These are phyloP conservation scores for Micromesistius poutassou DNA, from an alignment of 2,797 vertebrate species.

Conservation along the genomic window DNA sequence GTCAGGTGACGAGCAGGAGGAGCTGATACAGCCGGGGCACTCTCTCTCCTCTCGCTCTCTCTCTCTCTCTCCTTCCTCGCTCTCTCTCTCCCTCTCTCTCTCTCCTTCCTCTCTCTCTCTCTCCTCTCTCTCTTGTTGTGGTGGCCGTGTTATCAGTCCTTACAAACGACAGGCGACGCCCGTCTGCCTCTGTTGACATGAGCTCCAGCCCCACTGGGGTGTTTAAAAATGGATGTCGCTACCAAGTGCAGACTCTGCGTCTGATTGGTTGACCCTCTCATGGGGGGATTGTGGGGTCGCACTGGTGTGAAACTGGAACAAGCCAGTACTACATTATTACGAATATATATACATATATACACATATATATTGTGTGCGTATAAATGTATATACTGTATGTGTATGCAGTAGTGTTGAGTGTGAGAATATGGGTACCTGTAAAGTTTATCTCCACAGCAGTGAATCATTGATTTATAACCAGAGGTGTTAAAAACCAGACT, in stretches of 20 bases:
- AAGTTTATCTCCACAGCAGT: neutral
- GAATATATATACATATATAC: too few species aligned
- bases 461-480: neutral
- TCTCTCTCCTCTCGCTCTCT: neutral
- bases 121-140: neutral
- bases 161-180: slow-evolving; percentile 26
- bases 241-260: slow-evolving; percentile 26
- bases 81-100: too few species aligned
- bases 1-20: neutral
- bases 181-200: slow-evolving; percentile 27
- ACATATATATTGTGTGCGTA: too few species aligned
- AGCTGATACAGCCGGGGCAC: neutral
- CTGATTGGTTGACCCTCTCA: slow-evolving; percentile 12
- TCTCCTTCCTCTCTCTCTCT: too few species aligned
- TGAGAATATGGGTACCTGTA: neutral
- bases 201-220: slow-evolving; percentile 29
- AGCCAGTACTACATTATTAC: neutral
- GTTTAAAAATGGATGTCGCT: slow-evolving; percentile 44
- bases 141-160: slow-evolving; percentile 12
- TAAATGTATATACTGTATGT: neutral
- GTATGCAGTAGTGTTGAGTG: neutral
- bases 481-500: too few species aligned
- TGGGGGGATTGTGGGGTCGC: neutral
- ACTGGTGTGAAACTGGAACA: neutral
- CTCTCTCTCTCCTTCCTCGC: too few species aligned